These are phyloP conservation scores for Albula goreensis DNA, from an alignment of 2,113 vertebrate species.

Conservation along the genomic window DNA sequence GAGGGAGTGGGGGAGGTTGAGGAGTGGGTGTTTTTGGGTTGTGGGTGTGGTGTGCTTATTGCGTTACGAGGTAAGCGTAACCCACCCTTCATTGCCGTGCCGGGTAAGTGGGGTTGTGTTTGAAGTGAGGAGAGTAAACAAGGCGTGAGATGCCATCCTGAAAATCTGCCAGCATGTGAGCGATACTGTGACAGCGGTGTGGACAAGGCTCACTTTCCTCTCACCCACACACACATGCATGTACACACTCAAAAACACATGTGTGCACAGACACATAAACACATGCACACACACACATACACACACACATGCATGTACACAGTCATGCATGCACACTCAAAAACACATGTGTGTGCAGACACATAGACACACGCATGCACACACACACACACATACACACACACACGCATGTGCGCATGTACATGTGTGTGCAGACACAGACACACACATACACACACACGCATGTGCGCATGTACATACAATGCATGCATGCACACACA, in stretches of 20 bases:
- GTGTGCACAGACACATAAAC: slow-evolving; percentile 6
- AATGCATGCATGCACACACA: too few relatives aligned
- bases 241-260: not conserved
- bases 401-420: too few relatives aligned
- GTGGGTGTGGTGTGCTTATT: not conserved
- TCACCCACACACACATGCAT: slow-evolving; percentile 15
- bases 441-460: too few relatives aligned
- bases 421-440: too few relatives aligned
- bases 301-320: slow-evolving; percentile 18
- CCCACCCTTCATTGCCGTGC: not conserved
- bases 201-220: slow-evolving; percentile 14
- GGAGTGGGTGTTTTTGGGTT: not conserved
- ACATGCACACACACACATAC: slow-evolving; percentile 22
- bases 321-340: too few relatives aligned
- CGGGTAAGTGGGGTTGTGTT: not conserved
- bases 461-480: too few relatives aligned
- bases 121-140: not conserved
- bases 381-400: too few relatives aligned
- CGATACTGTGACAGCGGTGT: not conserved
- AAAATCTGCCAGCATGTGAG: not conserved
- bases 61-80: too few relatives aligned
- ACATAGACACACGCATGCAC: too few relatives aligned
- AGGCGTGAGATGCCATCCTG: not conserved
- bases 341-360: too few relatives aligned
- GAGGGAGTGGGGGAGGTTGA: too few relatives aligned